These are phyloP conservation scores for Porites rus DNA, from an alignment of 92 coral and sea anemone species.

Conservation along the genomic window DNA sequence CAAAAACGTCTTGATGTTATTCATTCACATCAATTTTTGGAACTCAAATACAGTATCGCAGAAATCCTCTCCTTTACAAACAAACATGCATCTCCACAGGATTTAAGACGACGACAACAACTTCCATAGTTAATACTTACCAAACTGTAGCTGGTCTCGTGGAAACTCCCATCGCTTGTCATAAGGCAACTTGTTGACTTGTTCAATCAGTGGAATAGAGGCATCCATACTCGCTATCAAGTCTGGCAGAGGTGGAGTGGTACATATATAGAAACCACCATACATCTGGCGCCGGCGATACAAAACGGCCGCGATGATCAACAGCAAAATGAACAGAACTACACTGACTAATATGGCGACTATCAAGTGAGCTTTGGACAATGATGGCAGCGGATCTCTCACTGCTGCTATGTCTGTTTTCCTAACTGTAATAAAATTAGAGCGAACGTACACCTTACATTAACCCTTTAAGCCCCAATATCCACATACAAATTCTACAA, in stretches of 20 bases:
- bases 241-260: conserved; percentile 97
- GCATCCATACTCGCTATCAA: conserved; percentile 88
- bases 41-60: no score
- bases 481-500: no score
- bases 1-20: no score
- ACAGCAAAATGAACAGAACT: conserved; percentile 52
- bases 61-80: no score
- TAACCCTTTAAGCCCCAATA: not conserved
- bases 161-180: conserved; percentile 95
- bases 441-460: not conserved
- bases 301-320: conserved; percentile 69
- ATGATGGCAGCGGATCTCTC: not conserved
- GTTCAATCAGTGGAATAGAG: conserved; percentile 79
- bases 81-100: no score
- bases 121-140: conserved; percentile 46
- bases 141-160: conserved; percentile 71
- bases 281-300: conserved; percentile 88
- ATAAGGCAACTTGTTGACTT: conserved; percentile 90
- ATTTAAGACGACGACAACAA: no score
- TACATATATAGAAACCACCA: conserved; percentile 93
- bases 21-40: no score
- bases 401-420: conserved; percentile 31
- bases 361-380: conserved; percentile 50
- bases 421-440: conserved; percentile 36
- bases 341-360: conserved; percentile 66